Evolutionary conservation across 2,797 vertebrate genomes (phyloP), one percentile per base, ranked within the genome.

Genomic region (Pyrocephalus nanus): DNA sequence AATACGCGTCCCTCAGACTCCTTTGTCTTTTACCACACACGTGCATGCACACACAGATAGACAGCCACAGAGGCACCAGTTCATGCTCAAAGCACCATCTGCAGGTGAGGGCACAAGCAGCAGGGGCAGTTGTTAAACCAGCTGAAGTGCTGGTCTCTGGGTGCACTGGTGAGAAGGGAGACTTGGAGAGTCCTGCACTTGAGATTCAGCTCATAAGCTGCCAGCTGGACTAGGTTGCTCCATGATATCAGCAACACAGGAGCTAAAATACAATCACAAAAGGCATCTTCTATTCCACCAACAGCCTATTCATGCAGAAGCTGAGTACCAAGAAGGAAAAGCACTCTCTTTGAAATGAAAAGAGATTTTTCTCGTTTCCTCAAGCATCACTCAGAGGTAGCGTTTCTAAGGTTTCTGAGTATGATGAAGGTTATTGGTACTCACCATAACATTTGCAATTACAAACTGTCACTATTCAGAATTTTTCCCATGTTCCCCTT

Each of bases 391-490:
- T 90, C 87, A 94, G 32, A 69, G 55, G 58, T 15, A 25, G 11
- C 8, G 18, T 81, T 92, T 92, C 69, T 92, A 80, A 92, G 26
- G 36, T 83, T 95, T 91, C 65, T 48, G 84, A 79, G 51, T 72
- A 80, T 66, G 75, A 80, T 34, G 79, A 81, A 94, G 75, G 48
- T 82, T 95, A 80, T 53, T 82, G 65, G 69, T 58, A 77, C 75
- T 80, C 85, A 72, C n/a, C 2, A 4, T 60, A 86, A n/a, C 22
- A 86, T 88, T 93, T 91, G 40, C 62, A 94, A 92, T 69, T 91
- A 93, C 54, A 86, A 89, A 94, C 90, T 88, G 72, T 90, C 93
- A 94, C 58, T 77, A 67, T n/a, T 75, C 58, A 66, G 82, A 86
- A 73, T 86, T 95, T 95, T 92, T 83, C 62, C 87, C 69, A 22